A percentile compares a stretch with the other conserved stretches of the same genome.
Evolutionary conservation across 2,797 vertebrate genomes (phyloP).

Genomic region (Meriones psammophilus): DNA sequence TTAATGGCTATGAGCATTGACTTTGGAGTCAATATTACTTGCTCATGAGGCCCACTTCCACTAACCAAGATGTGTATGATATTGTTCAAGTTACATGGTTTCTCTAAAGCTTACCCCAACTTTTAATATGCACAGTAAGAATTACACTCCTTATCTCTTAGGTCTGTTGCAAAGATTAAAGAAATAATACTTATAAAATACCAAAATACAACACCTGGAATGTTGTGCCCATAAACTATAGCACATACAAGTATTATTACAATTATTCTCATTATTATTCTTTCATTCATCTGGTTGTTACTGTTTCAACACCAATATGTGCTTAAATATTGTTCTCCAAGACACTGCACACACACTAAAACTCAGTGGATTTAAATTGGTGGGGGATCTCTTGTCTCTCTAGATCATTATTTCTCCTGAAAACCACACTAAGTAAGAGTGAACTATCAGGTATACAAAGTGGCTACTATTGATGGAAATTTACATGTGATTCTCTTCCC

Average conservation of each 20-base stretch:
- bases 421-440: neutral
- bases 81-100: neutral
- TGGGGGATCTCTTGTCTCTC: neutral
- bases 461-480: neutral
- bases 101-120: neutral
- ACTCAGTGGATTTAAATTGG: neutral
- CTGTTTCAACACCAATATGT: neutral
- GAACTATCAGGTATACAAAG: neutral
- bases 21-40: neutral
- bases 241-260: neutral
- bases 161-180: neutral
- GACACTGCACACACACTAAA: neutral
- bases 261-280: neutral
- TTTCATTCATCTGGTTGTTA: conserved; percentile 6
- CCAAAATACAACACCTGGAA: neutral
- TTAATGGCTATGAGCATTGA: neutral
- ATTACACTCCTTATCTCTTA: neutral
- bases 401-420: neutral
- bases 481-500: neutral
- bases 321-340: conserved; percentile 22
- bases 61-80: neutral
- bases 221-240: neutral
- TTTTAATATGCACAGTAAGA: neutral
- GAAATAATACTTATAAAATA: neutral
- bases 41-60: neutral